Evolutionary conservation across 2,113 vertebrate genomes (phyloP).

Genomic region (Halichoerus grypus): DNA sequence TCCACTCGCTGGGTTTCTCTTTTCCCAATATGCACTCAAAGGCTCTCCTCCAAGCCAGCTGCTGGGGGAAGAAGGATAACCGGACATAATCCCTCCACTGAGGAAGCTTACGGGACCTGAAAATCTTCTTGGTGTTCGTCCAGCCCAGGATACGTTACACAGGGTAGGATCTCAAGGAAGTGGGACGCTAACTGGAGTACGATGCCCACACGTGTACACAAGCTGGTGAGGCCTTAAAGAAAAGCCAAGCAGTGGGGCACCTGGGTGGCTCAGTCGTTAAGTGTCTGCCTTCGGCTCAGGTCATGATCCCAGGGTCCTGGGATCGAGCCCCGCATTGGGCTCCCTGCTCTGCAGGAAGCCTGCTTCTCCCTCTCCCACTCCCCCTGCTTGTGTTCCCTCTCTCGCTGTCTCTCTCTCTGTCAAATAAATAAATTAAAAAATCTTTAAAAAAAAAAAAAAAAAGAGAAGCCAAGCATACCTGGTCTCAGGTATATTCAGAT

Average conservation of each 20-base stretch:
- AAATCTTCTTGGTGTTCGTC: background rate
- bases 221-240: background rate
- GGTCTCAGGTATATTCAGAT: background rate
- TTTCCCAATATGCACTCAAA: background rate
- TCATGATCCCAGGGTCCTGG: too few species aligned
- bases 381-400: too few species aligned
- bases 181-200: rapidly evolving
- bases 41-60: background rate
- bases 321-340: too few species aligned
- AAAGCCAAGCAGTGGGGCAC: background rate
- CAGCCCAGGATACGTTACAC: background rate
- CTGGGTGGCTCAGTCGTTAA: too few species aligned
- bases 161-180: background rate
- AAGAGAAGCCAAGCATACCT: background rate
- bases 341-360: too few species aligned
- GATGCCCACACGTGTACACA: background rate
- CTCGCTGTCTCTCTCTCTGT: too few species aligned
- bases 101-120: background rate
- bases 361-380: too few species aligned
- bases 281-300: too few species aligned
- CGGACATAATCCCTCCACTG: background rate
- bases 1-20: background rate
- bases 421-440: too few species aligned
- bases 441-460: too few species aligned
- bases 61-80: background rate